Base-by-base conservation (phyloP, 2,888 invertebrate genomes). In the Ophioninae sp. region DNA sequence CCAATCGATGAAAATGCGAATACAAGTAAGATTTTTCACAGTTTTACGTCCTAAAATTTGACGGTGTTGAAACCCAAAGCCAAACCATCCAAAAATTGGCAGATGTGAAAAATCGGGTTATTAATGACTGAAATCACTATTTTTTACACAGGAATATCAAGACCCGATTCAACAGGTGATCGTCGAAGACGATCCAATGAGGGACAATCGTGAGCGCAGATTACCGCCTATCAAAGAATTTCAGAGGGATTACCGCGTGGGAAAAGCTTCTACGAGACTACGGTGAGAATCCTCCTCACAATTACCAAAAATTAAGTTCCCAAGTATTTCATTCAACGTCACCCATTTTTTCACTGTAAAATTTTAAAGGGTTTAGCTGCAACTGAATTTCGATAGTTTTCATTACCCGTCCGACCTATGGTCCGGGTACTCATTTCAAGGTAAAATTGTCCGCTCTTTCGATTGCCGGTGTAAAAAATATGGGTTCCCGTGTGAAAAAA, bases 151-250 rank as follows among this genome's bases (percentile, higher is more conserved):
- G 91, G 92, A 92, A 82, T 92, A 92, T 79, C 92, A 92, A 83
- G 92, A 92, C 85, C 91, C 92, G 7, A 86, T 91, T 77, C 91
- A 90, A 67, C 91, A 91, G 82, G 89, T 91, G 68, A 86, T 85
- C 72, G 92, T 91, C 77, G 91, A 92, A 75, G 92, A 92, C 21
- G 92, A 92, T 75, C 88, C 88, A 64, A 86, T 90, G 86, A 89
- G 90, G 81, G 91, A 91, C 23, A 91, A 90, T 86, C 91, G 91
- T 37, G 92, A 92, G 70, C 91, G 93, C 76, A 92, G 97, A 86
- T 94, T 97, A 89, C 97, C 97, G 30, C 97, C 97, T 59, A 97
- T 97, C 88, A 95, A 96, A 89, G 97, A 97, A 92, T 95, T 96
- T 93, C 96, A 94, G 86, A 89, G 94, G 82, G 94, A 94, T 85